Evolutionary conservation across 2,888 invertebrate genomes (phyloP), one percentile per base, ranked within the genome.

Genomic region (Gerosis bhagava): DNA sequence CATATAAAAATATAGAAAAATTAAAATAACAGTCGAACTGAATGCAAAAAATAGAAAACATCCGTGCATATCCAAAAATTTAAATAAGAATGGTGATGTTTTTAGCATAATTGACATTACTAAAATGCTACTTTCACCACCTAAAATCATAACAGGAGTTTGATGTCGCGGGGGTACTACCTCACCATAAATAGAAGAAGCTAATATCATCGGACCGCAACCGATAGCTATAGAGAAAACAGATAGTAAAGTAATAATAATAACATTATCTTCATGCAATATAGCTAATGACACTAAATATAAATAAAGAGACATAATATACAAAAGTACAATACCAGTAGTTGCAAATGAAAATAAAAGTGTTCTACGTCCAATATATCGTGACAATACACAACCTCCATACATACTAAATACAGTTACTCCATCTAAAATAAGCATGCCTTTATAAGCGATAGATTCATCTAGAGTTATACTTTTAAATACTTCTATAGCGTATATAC

Each of bases 341-440:
- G 60, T 48, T 0, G 75, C 66, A 7, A 72, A 62, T 0, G 57
- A 52, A 3, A 77, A 39, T 17, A 76, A 58, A 25, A 78, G 51
- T 2, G 63, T 67, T 45, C 76, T 58, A 10, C 56, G 25, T 1
- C 46, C 44, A 1, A 49, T 19, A 7, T 48, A 26, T 6, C 36
- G 51, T 2, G 64, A 55, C 2, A 65, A 45, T 22, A 49, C 50
- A 3, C 62, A 53, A 3, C 62, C 65, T 5, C 53, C 32, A 15
- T 61, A 63, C 22, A 63, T 45, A 0, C 54, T 49, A 2, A 54
- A 22, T 32, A 78, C 70, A 13, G 74, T 77, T 5, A 77, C 65
- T 2, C 70, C 74, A 35, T 78, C 78, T 34, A 77, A 57, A 25
- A 77, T 62, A 5, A 78, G 58, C 78, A 77, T 78, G 3, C 69